These are phyloP conservation scores for Acanthurus tractus DNA, from an alignment of 2,797 vertebrate genomes.

Conservation along the genomic window DNA sequence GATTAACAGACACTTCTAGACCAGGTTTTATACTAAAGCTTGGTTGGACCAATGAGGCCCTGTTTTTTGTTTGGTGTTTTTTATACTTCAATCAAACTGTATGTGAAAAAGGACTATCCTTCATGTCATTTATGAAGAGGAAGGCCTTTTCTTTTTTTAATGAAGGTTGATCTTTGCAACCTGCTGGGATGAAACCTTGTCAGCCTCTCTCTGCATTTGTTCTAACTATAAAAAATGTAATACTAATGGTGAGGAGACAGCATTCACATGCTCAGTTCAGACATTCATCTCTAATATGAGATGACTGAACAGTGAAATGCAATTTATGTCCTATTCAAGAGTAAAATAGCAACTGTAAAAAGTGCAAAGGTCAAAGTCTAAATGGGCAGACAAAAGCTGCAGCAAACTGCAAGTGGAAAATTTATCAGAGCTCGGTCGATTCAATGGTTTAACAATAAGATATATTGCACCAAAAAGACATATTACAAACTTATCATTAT, in stretches of 20 bases:
- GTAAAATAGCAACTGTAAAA: conserved; percentile 8
- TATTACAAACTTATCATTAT: too few species aligned
- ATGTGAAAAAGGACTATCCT: conserved; percentile 13
- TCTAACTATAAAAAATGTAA: conserved; percentile 17
- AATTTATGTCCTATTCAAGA: conserved; percentile 48
- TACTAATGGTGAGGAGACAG: conserved; percentile 12
- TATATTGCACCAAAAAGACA: too few species aligned
- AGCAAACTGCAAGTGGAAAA: background rate
- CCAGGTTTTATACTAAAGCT: background rate
- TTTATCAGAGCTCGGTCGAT: too few species aligned
- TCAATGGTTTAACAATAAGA: too few species aligned
- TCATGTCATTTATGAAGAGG: conserved; percentile 12
- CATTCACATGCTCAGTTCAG: conserved; percentile 33
- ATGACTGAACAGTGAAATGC: conserved; percentile 38
- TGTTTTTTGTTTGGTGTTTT: background rate
- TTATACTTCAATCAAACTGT: conserved; percentile 2
- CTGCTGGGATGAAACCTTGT: conserved; percentile 34
- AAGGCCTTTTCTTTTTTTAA: conserved; percentile 10
- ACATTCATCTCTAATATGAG: conserved; percentile 14
- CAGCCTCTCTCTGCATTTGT: conserved; percentile 13
- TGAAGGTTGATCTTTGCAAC: conserved; percentile 29
- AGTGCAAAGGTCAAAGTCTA: conserved; percentile 34
- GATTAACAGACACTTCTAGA: background rate
- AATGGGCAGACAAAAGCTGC: background rate
- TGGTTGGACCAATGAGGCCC: background rate